Percentiles rank a stretch among this genome's conserved stretches.
These are phyloP conservation scores for Melanotus villosus DNA, from an alignment of 2,888 invertebrate species.

Conservation along the genomic window DNA sequence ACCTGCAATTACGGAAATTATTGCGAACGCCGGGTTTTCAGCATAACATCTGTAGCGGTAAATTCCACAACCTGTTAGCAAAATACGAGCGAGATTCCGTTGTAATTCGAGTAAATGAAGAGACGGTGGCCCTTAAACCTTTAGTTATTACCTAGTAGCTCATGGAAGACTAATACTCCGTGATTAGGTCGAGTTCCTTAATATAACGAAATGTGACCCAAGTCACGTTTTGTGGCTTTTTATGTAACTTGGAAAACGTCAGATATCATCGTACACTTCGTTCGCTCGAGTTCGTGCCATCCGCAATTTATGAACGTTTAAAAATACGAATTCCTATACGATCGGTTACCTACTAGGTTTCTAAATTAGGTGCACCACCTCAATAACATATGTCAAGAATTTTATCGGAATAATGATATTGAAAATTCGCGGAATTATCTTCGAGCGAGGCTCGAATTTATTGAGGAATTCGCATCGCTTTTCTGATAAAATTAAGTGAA, in stretches of 20 bases:
- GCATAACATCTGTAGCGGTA: neutral
- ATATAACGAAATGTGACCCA: constrained; percentile 31
- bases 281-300: constrained; percentile 23
- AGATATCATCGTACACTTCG: constrained; percentile 34
- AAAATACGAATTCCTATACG: constrained; percentile 17
- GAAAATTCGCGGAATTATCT: neutral
- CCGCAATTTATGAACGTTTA: constrained; percentile 32
- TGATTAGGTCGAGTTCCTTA: constrained; percentile 36
- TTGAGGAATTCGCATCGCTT: too few relatives aligned
- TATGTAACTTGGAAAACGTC: constrained; percentile 29
- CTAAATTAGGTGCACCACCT: neutral
- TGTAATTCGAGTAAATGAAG: constrained; percentile 15
- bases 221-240: constrained; percentile 39
- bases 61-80: constrained; percentile 8
- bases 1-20: neutral
- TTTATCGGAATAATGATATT: neutral
- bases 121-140: constrained; percentile 14
- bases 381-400: neutral
- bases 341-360: constrained; percentile 1
- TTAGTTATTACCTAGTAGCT: constrained; percentile 27
- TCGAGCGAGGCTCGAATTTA: too few relatives aligned
- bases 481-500: too few relatives aligned
- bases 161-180: constrained; percentile 30
- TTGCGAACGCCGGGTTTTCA: neutral
- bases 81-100: constrained; percentile 1